Base-by-base conservation (phyloP, 1,140 invertebrate species). In the Cydia amplana region DNA sequence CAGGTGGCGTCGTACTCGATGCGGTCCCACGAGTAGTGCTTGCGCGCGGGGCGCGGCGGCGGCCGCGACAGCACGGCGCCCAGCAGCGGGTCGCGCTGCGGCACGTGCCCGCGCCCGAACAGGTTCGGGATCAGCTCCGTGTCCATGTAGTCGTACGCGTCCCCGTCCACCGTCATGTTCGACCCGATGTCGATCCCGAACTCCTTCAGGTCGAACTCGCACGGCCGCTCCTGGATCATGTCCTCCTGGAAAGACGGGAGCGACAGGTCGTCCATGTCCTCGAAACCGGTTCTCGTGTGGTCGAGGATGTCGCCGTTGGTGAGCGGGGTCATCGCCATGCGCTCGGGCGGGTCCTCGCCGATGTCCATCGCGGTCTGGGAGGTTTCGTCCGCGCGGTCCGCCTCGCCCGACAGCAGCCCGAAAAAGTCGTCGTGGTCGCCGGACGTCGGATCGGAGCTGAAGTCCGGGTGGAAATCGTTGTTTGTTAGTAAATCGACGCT, bases 1-100 rank as follows among this genome's bases (percentile, higher is more conserved):
- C 92, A 93, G 80, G 92, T 93, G 85, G 88, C 88, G 77, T 93
- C 91, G 80, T 83, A 93, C 79, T 93, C 92, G 75, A 91, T 87
- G 70, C 83, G 85, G 78, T 93, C 92, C 93, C 92, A 93, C 9
- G 92, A 93, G 81, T 91, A 93, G 80, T 90, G 91, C 76, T 89
- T 91, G 70, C 78, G 85, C 10, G 88, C 84, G 23, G 91, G 87
- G 0, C 89, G 80, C 74, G 91, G 87, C 49, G 91, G 82, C 25
- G 91, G 88, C 1, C 88, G 84, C 6, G 88, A 79, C 74, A 90
- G 80, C 51, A 87, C 87, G 43, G 88, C 91, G 46, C 92, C 91
- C 73, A 93, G 87, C 77, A 93, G 83, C 51, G 93, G 93, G 80
- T 93, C 93, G 78, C 90, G 92, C 79, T 88, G 92, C 43, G 88